Base-by-base conservation (phyloP, 2,888 invertebrate genomes). In the Endotricha flammealis region DNA sequence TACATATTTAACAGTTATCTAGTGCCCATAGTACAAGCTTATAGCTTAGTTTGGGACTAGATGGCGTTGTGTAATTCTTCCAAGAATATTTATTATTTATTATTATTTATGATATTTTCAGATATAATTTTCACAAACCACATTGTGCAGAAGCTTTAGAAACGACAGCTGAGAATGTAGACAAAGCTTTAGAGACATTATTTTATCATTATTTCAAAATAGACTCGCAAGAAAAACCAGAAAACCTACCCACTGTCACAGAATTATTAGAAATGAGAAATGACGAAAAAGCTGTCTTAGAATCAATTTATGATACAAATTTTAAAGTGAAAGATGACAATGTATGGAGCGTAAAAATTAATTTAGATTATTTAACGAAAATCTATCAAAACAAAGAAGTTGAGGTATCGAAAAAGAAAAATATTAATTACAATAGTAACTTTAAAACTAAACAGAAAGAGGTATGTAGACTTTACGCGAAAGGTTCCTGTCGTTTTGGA, bases 131-230 rank as follows among this genome's bases (percentile, higher is more conserved):
- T 60, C 91, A 93, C 47, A 88, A 89, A 56, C 78, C 86, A 1
- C 95, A 95, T 64, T 94, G 94, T 66, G 60, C 88, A 22, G 94
- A 95, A 80, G 94, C 93, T 4, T 86, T 94, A 46, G 86, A 90
- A 44, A 79, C 90, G 44, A 90, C 92, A 16, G 83, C 88, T 2
- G 91, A 90, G 43, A 89, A 91, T 64, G 87, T 92, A n/a, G 93
- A 93, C 28, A 90, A 90, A 50, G 91, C 94, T 0, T 69, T 94
- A 46, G 89, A 91, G 65, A 69, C 93, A 45, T 79, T 95, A 28
- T 93, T 91, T 59, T 82, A 86, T 28, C 92, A 93, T 79, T 95
- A 95, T 68, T 92, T 90, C 52, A 76, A 86, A 47, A 57, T 88
- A 12, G 73, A 87, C 42, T 57, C 78, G 16, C 53, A 74, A 46